phyloP scores from a whole-genome alignment of 2,797 vertebrate species.

The Hephaestus fuliginosus region DNA sequence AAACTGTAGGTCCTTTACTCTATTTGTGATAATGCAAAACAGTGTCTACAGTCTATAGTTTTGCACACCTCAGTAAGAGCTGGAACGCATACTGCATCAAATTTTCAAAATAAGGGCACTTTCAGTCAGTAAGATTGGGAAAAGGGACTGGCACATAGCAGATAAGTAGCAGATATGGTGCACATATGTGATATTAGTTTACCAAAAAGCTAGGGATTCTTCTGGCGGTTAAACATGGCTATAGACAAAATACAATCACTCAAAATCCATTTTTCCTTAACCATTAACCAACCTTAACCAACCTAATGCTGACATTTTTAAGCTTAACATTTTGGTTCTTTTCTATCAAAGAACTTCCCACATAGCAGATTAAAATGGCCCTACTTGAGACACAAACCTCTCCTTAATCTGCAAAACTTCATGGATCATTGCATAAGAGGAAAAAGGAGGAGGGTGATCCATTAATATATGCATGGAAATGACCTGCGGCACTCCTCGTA shows the following conservation, averaged over 20 bases:
- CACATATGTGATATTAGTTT: not conserved
- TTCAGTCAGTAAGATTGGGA: too few species aligned
- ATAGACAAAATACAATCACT: conserved; percentile 17
- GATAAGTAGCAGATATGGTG: not conserved
- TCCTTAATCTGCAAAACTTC: conserved; percentile 80
- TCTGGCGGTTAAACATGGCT: not conserved
- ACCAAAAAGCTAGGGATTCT: not conserved
- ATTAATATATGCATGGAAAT: conserved; percentile 88
- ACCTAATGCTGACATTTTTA: conserved; percentile 4
- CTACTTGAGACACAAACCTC: conserved; percentile 63
- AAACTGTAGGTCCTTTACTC: too few species aligned
- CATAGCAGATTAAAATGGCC: conserved; percentile 65
- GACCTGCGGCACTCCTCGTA: conserved; percentile 80
- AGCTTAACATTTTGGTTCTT: conserved; percentile 37
- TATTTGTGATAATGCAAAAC: too few species aligned
- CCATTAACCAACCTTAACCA: conserved; percentile 4
- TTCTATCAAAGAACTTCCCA: conserved; percentile 56
- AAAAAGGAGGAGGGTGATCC: conserved; percentile 53
- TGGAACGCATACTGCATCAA: too few species aligned
- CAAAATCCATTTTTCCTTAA: not conserved
- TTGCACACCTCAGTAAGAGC: too few species aligned
- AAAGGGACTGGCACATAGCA: too few species aligned
- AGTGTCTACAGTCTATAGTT: too few species aligned
- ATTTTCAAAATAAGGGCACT: too few species aligned
- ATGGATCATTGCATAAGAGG: conserved; percentile 72